Conservation (phyloP, 2,113 vertebrate genomes). For the Hylia prasina region DNA sequence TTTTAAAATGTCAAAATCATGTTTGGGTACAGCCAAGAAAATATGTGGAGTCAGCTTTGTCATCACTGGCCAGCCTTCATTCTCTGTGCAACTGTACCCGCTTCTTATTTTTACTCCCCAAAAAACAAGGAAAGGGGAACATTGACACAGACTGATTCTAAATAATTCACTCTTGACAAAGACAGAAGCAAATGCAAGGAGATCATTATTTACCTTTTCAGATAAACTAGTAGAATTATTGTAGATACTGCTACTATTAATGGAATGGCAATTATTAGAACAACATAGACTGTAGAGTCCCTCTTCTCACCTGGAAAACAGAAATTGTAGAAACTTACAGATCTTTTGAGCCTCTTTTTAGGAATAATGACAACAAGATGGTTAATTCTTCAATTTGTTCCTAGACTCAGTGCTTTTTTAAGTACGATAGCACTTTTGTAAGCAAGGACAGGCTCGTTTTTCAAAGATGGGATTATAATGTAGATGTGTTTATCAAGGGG, state of each 20-base stretch:
- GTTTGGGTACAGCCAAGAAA: background rate
- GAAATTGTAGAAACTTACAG: background rate
- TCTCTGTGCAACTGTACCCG: background rate
- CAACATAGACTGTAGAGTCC: background rate
- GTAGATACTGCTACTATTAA: slow-evolving; percentile 16
- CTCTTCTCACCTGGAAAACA: slow-evolving; percentile 34
- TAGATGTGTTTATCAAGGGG: background rate
- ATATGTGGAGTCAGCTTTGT: background rate
- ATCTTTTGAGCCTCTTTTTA: background rate
- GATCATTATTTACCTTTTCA: slow-evolving; percentile 53
- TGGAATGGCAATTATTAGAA: slow-evolving; percentile 40
- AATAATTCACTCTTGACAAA: background rate
- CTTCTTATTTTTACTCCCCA: background rate
- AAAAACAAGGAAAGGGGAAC: background rate
- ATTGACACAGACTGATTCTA: background rate
- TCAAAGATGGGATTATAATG: background rate
- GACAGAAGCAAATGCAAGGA: background rate
- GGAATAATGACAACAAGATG: background rate
- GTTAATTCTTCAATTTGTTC: background rate
- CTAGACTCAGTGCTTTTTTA: background rate
- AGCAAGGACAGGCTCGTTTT: background rate
- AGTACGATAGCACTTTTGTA: background rate
- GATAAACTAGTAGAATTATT: slow-evolving; percentile 47
- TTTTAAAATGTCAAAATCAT: background rate
- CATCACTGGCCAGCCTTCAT: background rate